These are phyloP conservation scores for Aradophagus sp. DNA, from an alignment of 1,140 invertebrate species.

Conservation along the genomic window DNA sequence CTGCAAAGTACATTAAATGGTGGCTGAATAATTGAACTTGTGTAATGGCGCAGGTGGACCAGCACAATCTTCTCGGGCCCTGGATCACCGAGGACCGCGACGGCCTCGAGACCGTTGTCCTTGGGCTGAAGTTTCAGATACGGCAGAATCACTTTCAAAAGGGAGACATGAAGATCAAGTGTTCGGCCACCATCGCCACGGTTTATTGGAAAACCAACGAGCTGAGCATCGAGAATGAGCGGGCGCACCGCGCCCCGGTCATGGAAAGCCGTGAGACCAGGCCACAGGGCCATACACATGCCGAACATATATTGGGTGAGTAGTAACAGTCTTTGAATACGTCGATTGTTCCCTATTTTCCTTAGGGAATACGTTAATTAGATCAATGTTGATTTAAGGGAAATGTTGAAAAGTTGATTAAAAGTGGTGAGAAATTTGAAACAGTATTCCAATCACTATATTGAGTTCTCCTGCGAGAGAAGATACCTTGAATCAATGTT, in stretches of 20 bases:
- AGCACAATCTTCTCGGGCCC: conserved; percentile 75
- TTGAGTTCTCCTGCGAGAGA: no score
- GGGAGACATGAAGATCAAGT: conserved; percentile 84
- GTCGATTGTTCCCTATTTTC: no score
- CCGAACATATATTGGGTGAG: conserved; percentile 73
- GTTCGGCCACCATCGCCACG: conserved; percentile 81
- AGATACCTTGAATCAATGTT: no score
- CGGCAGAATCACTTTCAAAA: conserved; percentile 79
- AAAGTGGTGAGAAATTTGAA: no score
- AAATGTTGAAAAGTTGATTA: no score
- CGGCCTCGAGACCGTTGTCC: conserved; percentile 78
- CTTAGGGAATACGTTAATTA: no score
- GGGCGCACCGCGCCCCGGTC: conserved; percentile 78
- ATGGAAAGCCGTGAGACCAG: conserved; percentile 78
- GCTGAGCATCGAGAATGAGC: conserved; percentile 82
- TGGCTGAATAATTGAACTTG: no score
- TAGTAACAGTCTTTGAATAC: background rate
- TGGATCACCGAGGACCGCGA: conserved; percentile 75
- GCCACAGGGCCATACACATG: conserved; percentile 72
- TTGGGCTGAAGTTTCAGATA: conserved; percentile 81
- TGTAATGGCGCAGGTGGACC: conserved; percentile 78
- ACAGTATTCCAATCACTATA: no score
- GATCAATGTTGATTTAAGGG: no score
- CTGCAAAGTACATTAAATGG: no score
- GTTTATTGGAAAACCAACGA: conserved; percentile 84